Evolutionary conservation across 2,113 vertebrate genomes (phyloP), one percentile per base, ranked within the genome.

Genomic region (Polypterus bichir): DNA sequence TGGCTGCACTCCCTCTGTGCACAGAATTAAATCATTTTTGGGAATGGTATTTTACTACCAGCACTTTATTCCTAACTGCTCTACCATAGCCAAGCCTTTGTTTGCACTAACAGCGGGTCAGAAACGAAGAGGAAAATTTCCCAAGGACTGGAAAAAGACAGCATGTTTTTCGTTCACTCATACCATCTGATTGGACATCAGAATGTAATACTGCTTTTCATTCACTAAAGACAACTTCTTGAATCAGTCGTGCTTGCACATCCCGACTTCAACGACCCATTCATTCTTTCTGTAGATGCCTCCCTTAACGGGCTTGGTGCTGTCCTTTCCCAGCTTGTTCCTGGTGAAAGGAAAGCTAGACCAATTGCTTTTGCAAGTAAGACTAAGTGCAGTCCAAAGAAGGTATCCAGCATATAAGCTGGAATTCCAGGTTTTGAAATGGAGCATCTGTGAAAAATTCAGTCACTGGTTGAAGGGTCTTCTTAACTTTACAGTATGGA

Each of bases 391-490:
- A 1, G 47, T 61, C 3, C 68, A 69, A 9, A 49, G 49, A 0
- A 63, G 60, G 5, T 69, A 67, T 8, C 62, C 61, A 4, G 59
- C 56, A 11, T 60, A 64, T n/a, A 6, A 52, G 5, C 61, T 69
- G 2, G 62, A 59, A 47, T 55, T 62, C 27, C 52, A 48, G n/a
- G 59, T 5, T 44, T n/a, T 49, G 48, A 60, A 63, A 44, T 64
- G 59, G 64, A 10, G 60, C 4, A 49, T 68, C 9, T 68, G 63
- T 11, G 55, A 66, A 4, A 64, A 66, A n/a, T 66, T 66, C 9
- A 61, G 59, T 46, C 68, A 66, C 44, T 70, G 65, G 68, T 27
- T 69, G 10, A 61, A 64, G 49, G 56, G 54, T n/a, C n/a, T n/a
- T 49, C n/a, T 11, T 5, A 27, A 5, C 5, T 55, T 55, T 11